Evolutionary conservation across 2,113 vertebrate species (phyloP), one percentile per base, ranked within the genome.

Genomic region (Columbina picui): DNA sequence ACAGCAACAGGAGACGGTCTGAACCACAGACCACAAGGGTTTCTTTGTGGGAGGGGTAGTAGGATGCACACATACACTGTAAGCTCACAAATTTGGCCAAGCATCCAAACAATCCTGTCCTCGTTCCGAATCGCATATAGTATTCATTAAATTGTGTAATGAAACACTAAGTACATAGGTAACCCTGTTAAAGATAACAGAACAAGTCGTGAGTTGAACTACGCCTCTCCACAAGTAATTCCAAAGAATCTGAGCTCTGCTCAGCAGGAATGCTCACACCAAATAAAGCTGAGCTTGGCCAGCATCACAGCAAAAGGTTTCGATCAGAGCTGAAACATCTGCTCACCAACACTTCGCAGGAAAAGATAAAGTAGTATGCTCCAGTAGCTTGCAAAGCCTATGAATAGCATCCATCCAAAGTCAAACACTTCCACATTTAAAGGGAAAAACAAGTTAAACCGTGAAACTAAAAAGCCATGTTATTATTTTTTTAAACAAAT

Each of bases 11-110:
- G 56, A 67, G 41, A 18, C 10, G 43, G 15, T 9, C 38, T 36
- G 56, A 90, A 43, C 39, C 0, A 0, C 57, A 17, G 30, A 5
- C 53, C 39, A 57, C 1, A 1, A 49, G 38, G 18, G 38, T 41
- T 41, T 32, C 52, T 52, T 53, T 4, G 50, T 0, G 0, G 34
- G 3, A 71, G 12, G 30, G 14, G 64, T 5, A 19, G 43, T 45
- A 45, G 43, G 43, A 45, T 19, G 43, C 11, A 53, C 26, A 16
- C 13, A 19, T 20, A 12, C 13, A 19, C 21, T 8, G 0, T 3
- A 64, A 17, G 19, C 53, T 71, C 57, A 39, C n/a, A 49, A 30
- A 53, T 43, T 17, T 53, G 77, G 76, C 30, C 59, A 14, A 71
- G 39, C 45, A 61, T 2, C 47, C 78, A n/a, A n/a, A n/a, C n/a